These are phyloP conservation scores for Agrotis segetum DNA, from an alignment of 2,888 invertebrate genomes.

Conservation along the genomic window DNA sequence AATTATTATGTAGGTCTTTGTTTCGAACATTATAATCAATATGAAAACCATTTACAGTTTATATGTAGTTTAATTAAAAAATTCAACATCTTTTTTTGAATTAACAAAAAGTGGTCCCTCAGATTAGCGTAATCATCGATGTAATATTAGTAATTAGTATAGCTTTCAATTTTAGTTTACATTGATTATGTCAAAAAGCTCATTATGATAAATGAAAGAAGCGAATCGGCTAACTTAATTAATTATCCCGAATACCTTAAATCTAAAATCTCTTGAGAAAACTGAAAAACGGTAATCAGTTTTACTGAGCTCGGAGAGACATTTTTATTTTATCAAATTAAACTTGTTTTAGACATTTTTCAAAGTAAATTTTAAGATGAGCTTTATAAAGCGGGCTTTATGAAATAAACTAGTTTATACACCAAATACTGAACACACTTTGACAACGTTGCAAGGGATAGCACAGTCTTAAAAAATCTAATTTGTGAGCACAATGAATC, in stretches of 20 bases:
- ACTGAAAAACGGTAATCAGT: conserved; percentile 43
- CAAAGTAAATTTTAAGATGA: conserved; percentile 6
- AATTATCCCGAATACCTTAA: conserved; percentile 17
- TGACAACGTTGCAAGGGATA: not conserved
- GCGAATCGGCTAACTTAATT: not conserved
- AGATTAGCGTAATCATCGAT: too few relatives aligned
- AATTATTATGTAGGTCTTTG: not conserved
- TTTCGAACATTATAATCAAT: not conserved
- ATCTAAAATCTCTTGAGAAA: conserved; percentile 34
- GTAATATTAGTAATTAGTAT: too few relatives aligned
- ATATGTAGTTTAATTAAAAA: not conserved
- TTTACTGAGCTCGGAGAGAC: conserved; percentile 12
- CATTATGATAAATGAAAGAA: not conserved
- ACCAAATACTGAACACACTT: not conserved
- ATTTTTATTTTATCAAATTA: conserved; percentile 4
- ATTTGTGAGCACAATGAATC: too few relatives aligned
- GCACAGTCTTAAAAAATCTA: not conserved
- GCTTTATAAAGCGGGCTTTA: not conserved
- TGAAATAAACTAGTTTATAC: conserved; percentile 9
- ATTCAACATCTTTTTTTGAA: too few relatives aligned
- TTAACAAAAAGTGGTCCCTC: too few relatives aligned
- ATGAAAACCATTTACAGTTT: not conserved
- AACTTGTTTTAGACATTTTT: conserved; percentile 7
- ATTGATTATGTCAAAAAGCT: not conserved
- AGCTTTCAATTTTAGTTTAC: not conserved